phyloP scores from a whole-genome alignment of 2,113 vertebrate species.

The Nasalis larvatus region DNA sequence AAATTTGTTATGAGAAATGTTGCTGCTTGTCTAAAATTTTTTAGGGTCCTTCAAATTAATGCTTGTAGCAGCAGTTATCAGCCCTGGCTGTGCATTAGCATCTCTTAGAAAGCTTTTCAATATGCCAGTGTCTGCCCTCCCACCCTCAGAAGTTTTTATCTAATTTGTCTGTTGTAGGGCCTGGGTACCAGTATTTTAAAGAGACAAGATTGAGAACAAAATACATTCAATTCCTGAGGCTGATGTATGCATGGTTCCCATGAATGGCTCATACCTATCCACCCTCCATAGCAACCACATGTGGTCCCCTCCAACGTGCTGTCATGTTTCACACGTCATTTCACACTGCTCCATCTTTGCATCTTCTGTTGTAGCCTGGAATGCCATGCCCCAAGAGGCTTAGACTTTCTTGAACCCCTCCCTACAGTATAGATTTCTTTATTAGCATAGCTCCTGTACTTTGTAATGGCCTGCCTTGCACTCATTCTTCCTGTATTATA shows the following conservation, averaged over 20 bases:
- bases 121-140: background rate
- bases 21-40: background rate
- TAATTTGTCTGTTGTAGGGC: background rate
- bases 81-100: background rate
- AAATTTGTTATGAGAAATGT: constrained; percentile 47
- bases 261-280: background rate
- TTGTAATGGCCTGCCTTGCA: background rate
- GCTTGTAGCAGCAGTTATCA: background rate
- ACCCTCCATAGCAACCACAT: background rate
- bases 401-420: background rate
- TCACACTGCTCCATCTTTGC: background rate
- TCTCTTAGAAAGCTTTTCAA: background rate
- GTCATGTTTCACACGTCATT: background rate
- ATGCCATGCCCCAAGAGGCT: background rate
- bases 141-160: background rate
- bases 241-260: background rate
- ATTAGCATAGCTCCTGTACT: background rate
- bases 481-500: background rate
- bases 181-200: constrained; percentile 30
- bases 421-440: background rate
- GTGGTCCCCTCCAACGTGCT: background rate
- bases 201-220: constrained; percentile 14
- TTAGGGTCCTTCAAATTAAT: background rate
- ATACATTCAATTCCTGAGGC: background rate
- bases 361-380: background rate